A percentile compares a stretch with the other conserved stretches of the same genome.
Evolutionary conservation across 2,113 vertebrate species (phyloP).

Genomic region (Sapayoa aenigma): DNA sequence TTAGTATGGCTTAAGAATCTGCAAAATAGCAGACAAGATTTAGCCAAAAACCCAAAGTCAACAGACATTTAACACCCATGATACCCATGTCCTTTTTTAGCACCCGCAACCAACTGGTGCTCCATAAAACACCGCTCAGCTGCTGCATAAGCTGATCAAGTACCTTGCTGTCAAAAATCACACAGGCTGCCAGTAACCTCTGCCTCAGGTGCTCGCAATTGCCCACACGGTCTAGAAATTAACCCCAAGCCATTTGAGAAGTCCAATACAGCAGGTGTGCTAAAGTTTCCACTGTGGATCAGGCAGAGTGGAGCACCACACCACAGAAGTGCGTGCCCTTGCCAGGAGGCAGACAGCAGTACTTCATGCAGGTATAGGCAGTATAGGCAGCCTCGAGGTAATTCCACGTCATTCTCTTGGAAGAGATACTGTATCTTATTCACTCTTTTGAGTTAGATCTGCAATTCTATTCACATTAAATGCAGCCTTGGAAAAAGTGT

Average conservation of each 20-base stretch:
- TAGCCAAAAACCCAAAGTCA: background rate
- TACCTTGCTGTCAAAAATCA: background rate
- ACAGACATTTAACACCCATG: background rate
- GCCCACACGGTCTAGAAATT: background rate
- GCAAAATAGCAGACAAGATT: background rate
- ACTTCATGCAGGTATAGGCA: background rate
- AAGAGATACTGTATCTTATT: background rate
- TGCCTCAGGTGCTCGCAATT: background rate
- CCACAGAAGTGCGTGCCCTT: fast-evolving
- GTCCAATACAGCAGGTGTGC: background rate
- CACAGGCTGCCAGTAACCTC: background rate
- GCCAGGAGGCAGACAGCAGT: background rate
- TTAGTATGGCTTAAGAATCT: background rate
- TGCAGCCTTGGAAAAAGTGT: background rate
- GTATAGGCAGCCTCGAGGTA: background rate
- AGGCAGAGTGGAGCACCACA: background rate
- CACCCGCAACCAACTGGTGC: background rate
- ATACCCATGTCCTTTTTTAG: background rate
- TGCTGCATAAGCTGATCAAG: background rate
- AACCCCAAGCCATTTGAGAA: background rate
- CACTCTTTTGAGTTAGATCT: background rate
- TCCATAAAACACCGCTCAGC: background rate
- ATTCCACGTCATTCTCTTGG: background rate
- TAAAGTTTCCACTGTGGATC: background rate
- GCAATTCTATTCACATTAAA: background rate